phyloP scores from a whole-genome alignment of 2,797 vertebrate genomes.

The Pseudochromis fuscus region DNA sequence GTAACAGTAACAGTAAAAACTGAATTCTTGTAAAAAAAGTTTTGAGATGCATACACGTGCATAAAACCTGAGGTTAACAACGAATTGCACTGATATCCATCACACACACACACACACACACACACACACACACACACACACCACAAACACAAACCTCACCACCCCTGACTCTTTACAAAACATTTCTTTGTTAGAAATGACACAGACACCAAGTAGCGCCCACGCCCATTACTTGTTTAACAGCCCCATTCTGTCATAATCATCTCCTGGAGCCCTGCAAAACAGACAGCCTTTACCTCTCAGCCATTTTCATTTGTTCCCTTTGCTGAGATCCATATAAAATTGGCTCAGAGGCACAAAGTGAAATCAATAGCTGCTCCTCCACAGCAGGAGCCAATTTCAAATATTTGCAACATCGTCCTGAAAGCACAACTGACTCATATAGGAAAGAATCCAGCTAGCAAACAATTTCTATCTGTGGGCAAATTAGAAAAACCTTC shows the following conservation, averaged over 20 bases:
- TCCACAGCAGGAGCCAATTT: conserved; percentile 14
- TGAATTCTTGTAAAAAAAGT: no score
- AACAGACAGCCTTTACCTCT: conserved; percentile 7
- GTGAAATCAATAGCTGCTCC: conserved; percentile 22
- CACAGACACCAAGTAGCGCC: conserved; percentile 2
- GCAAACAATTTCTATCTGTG: conserved; percentile 18
- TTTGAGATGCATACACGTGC: not conserved
- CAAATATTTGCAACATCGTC: conserved; percentile 36
- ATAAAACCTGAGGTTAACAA: no score
- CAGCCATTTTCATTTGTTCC: conserved; percentile 16
- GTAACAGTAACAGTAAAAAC: no score
- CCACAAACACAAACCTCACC: not conserved
- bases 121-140: not conserved
- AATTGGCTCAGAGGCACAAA: conserved; percentile 12
- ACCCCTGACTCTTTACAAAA: conserved; percentile 4
- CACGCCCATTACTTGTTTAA: conserved; percentile 38
- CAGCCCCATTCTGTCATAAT: conserved; percentile 30
- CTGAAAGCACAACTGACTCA: conserved; percentile 16
- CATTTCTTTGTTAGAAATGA: conserved; percentile 9
- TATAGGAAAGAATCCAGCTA: not conserved
- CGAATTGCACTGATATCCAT: not conserved
- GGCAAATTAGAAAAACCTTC: conserved; percentile 13
- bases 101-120: not conserved
- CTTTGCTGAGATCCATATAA: conserved; percentile 1
- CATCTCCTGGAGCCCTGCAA: conserved; percentile 1